Evolutionary conservation across 2,113 vertebrate genomes (phyloP).

Genomic region (Numida meleagris): DNA sequence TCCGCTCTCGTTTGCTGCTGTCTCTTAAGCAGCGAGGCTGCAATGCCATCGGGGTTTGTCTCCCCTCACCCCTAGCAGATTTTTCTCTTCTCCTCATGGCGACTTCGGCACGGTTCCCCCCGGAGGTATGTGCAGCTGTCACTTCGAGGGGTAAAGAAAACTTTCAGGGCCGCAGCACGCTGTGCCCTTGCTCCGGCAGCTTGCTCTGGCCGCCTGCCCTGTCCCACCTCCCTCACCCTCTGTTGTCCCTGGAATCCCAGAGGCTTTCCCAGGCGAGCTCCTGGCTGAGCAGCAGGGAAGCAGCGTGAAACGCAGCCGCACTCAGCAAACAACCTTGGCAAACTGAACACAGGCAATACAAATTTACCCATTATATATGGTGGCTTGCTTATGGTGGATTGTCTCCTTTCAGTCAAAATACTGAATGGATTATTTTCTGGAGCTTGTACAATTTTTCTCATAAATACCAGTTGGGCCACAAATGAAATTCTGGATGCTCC

Average conservation of each 20-base stretch:
- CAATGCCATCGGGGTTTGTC: neutral
- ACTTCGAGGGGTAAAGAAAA: neutral
- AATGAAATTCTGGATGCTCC: neutral
- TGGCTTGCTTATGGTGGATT: neutral
- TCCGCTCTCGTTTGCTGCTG: neutral
- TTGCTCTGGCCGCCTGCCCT: neutral
- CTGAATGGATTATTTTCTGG: neutral
- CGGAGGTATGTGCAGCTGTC: neutral
- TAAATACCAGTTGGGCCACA: neutral
- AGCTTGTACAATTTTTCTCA: neutral
- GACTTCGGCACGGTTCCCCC: neutral
- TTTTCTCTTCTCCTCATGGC: neutral
- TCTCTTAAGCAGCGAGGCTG: neutral
- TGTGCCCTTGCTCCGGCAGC: neutral
- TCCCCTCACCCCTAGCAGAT: neutral
- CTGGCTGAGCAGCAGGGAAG: neutral
- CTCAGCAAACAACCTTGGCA: neutral
- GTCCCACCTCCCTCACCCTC: neutral
- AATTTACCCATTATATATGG: neutral
- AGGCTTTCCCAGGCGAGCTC: neutral
- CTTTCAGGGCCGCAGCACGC: neutral
- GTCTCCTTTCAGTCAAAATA: slow-evolving; percentile 20
- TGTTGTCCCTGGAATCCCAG: neutral
- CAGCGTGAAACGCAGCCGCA: accelerated
- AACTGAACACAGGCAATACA: neutral